A percentile compares a stretch with the other conserved stretches of the same genome.
Evolutionary conservation across 2,888 invertebrate genomes (phyloP).

Genomic region (Lasius platythorax): DNA sequence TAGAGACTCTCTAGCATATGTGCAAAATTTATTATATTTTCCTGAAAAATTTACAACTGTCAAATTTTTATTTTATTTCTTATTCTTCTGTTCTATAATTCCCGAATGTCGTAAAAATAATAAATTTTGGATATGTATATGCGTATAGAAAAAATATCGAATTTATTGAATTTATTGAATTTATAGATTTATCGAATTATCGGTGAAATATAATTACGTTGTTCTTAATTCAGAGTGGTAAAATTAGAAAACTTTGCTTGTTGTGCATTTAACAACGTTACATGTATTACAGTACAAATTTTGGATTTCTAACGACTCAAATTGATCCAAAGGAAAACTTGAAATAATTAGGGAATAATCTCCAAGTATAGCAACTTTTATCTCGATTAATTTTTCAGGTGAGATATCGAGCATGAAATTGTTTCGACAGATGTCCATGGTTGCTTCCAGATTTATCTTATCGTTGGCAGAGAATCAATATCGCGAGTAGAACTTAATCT

Average conservation of each 20-base stretch:
- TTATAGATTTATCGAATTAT: neutral
- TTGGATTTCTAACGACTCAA: constrained; percentile 17
- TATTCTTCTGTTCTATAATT: neutral
- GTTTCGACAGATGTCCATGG: constrained; percentile 40
- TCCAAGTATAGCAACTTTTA: constrained; percentile 18
- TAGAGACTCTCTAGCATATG: neutral
- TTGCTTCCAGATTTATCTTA: constrained; percentile 53
- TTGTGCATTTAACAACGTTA: neutral
- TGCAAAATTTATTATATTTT: constrained; percentile 5
- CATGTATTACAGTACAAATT: neutral
- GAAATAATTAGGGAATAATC: constrained; percentile 42
- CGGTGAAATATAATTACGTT: neutral
- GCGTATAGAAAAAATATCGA: neutral
- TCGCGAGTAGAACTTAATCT: constrained; percentile 2
- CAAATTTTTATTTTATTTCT: neutral
- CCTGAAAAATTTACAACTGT: neutral
- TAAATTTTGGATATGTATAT: neutral
- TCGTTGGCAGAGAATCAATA: constrained; percentile 53
- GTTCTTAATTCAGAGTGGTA: neutral
- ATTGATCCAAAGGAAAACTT: constrained; percentile 14
- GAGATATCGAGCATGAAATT: constrained; percentile 62
- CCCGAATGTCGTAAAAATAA: neutral
- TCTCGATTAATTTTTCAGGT: constrained; percentile 29
- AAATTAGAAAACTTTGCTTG: neutral
- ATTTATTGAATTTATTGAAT: neutral